These are phyloP conservation scores for Dendropsophus ebraccatus DNA, from an alignment of 2,113 vertebrate species.

Conservation along the genomic window DNA sequence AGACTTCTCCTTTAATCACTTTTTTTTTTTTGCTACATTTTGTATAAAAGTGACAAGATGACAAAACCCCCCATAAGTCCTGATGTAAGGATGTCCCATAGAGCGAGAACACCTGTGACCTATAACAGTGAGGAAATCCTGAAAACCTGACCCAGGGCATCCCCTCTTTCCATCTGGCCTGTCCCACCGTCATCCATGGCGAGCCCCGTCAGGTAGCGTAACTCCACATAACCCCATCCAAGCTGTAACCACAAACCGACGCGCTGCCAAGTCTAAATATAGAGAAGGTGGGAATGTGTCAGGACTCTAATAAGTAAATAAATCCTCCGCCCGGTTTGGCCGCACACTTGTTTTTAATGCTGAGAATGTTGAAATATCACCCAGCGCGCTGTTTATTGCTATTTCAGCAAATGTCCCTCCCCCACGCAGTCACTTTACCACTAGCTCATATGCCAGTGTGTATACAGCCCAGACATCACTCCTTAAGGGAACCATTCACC, in stretches of 20 bases:
- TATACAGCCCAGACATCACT: too few species aligned
- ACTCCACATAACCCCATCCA: constrained; percentile 1
- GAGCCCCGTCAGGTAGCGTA: neutral
- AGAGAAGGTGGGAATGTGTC: constrained; percentile 39
- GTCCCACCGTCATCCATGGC: neutral
- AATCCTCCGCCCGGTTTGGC: neutral
- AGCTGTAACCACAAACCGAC: neutral
- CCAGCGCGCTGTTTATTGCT: neutral
- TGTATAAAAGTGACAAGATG: too few species aligned
- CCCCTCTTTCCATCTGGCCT: neutral
- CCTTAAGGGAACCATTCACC: too few species aligned
- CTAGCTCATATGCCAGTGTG: too few species aligned
- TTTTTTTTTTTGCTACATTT: too few species aligned
- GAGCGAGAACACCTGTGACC: too few species aligned
- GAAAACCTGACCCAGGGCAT: neutral
- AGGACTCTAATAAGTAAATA: constrained; percentile 12
- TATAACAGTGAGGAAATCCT: neutral
- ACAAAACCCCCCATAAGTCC: too few species aligned
- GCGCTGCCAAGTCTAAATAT: constrained; percentile 9
- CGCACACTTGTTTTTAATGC: neutral
- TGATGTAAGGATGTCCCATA: too few species aligned
- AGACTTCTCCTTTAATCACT: too few species aligned
- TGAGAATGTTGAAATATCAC: neutral
- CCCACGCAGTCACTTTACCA: neutral
- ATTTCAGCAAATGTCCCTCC: neutral